Evolutionary conservation across 2,797 vertebrate genomes (phyloP).

Genomic region (Acomys russatus): DNA sequence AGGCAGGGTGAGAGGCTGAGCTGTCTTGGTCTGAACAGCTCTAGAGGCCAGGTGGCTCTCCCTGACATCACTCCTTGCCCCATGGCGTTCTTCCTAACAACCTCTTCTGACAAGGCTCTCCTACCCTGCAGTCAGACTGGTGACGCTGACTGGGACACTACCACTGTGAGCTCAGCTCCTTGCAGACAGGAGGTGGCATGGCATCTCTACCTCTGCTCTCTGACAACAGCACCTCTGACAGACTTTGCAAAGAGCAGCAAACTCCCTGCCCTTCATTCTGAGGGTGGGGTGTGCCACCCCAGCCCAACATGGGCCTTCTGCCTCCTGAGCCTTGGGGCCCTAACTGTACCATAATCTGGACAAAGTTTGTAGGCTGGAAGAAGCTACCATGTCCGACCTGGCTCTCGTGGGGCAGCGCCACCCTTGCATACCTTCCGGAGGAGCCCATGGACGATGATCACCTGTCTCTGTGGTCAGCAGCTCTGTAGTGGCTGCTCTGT

Average conservation of each 20-base stretch:
- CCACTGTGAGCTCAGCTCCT: neutral
- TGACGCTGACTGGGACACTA: neutral
- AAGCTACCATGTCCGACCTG: accelerated
- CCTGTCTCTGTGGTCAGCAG: neutral
- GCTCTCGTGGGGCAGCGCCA: accelerated
- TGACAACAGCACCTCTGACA: neutral
- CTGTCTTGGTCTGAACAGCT: neutral
- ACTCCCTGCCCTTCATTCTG: neutral
- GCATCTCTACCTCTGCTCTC: neutral
- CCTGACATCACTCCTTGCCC: neutral
- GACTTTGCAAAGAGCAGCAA: accelerated
- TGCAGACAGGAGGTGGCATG: neutral
- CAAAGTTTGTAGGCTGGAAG: neutral
- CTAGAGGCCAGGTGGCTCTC: neutral
- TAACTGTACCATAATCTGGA: neutral
- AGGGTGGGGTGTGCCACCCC: neutral
- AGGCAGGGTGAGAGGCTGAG: neutral
- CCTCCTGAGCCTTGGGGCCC: neutral
- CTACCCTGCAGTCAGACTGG: neutral
- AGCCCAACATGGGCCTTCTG: neutral
- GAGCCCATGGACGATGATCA: neutral
- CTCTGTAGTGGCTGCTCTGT: neutral
- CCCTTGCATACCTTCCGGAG: neutral
- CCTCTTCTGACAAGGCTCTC: neutral
- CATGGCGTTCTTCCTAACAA: neutral